Evolutionary conservation across 2,797 vertebrate genomes (phyloP), one percentile per base, ranked within the genome.

Genomic region (Babyrousa celebensis): DNA sequence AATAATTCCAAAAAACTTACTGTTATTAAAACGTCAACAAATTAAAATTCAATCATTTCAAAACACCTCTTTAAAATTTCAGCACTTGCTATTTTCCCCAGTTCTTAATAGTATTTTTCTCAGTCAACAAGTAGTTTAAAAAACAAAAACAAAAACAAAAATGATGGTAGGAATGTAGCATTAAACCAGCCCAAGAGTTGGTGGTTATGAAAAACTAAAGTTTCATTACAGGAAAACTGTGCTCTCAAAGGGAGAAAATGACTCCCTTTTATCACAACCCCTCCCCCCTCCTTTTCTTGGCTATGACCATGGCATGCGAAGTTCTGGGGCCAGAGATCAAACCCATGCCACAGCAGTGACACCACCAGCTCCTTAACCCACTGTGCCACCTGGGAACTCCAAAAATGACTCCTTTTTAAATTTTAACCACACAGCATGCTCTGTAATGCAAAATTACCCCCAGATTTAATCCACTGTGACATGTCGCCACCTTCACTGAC

Each of bases 1-100:
- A 94, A 72, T 32, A 88, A 83, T 91, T 91, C 83, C 40, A 82
- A 72, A 77, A 83, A n/a, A 86, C 7, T 58, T 67, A 48, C 62
- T 65, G 17, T 3, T 92, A 16, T 3, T 92, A 16, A 74, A 87
- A 75, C 74, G 94, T 32, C 56, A 79, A 7, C 16, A 54, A 83
- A 3, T 79, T 67, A 71, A 58, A 58, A 78, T 16, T 91, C 91
- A 82, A 68, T 74, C 32, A 68, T 79, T 96, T 63, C 67, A 88
- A 91, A 74, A 89, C 16, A 48, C 63, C 54, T 60, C 23, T 65
- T 48, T 89, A 23, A 79, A 74, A 43, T 78, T 86, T 94, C 32
- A 72, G 32, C 83, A 78, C 52, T 92, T 25, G 70, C 14, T 67
- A 10, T 40, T 79, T 88, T 29, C 77, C 56, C 72, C 20, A 71